phyloP scores from a whole-genome alignment of 2,888 invertebrate genomes.

The Lottia gigantea region DNA sequence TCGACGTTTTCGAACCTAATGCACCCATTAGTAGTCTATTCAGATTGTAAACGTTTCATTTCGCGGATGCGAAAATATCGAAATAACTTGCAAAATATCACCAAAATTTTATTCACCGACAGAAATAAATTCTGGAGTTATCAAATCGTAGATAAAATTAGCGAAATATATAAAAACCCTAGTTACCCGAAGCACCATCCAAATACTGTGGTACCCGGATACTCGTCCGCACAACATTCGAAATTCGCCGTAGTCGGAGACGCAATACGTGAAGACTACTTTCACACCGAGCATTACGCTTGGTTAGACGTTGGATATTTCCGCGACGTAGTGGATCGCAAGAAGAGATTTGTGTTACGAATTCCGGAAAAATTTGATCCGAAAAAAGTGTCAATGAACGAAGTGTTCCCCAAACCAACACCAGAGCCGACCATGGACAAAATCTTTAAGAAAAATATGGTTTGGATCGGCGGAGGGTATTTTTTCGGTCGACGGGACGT shows the following conservation, averaged over 20 bases:
- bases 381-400: slow-evolving; percentile 16
- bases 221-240: slow-evolving; percentile 42
- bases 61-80: slow-evolving; percentile 26
- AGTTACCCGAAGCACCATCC: slow-evolving; percentile 42
- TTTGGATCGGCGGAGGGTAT: slow-evolving; percentile 39
- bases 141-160: slow-evolving; percentile 25
- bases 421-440: not conserved
- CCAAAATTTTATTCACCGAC: slow-evolving; percentile 30
- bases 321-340: slow-evolving; percentile 27
- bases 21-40: slow-evolving; percentile 42
- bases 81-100: slow-evolving; percentile 19
- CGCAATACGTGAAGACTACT: slow-evolving; percentile 29
- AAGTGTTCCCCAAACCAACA: slow-evolving; percentile 12
- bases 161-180: slow-evolving; percentile 26
- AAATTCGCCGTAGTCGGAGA: slow-evolving; percentile 39
- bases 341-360: slow-evolving; percentile 24
- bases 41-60: slow-evolving; percentile 34
- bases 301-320: slow-evolving; percentile 50
- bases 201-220: slow-evolving; percentile 43
- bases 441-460: slow-evolving; percentile 32
- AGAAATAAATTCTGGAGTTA: slow-evolving; percentile 39
- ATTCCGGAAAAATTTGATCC: slow-evolving; percentile 16
- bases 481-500: slow-evolving; percentile 24
- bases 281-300: slow-evolving; percentile 35
- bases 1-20: slow-evolving; percentile 26